Evolutionary conservation across 2,797 vertebrate species (phyloP).

Genomic region (Picus viridis): DNA sequence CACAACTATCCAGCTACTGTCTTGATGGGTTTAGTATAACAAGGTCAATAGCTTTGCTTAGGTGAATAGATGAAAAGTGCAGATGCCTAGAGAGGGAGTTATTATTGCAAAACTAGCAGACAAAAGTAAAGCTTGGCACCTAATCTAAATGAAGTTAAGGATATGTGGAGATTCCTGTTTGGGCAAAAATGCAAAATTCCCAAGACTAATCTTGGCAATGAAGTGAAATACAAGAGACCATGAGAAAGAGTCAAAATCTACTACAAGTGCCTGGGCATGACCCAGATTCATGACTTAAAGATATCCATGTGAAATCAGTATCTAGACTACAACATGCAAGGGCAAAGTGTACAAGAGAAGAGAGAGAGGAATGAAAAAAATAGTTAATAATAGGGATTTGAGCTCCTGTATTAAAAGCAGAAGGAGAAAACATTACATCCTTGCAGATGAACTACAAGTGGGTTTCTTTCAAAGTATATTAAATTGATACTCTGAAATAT

Average conservation of each 20-base stretch:
- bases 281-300: neutral
- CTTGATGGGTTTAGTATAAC: neutral
- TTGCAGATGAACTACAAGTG: neutral
- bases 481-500: neutral
- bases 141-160: neutral
- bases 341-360: neutral
- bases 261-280: neutral
- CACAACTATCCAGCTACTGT: neutral
- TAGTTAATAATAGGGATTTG: neutral
- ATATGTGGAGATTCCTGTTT: neutral
- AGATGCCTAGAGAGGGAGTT: neutral
- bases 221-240: neutral
- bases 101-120: neutral
- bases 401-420: neutral
- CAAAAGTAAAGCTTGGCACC: neutral
- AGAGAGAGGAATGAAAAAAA: neutral
- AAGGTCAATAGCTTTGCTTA: neutral
- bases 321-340: neutral
- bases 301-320: slow-evolving; percentile 22
- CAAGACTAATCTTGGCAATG: neutral
- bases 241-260: neutral
- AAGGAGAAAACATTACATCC: neutral
- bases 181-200: neutral
- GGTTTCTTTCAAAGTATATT: neutral
- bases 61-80: neutral